Evolutionary conservation across 2,113 vertebrate species (phyloP).

Genomic region (Uropsilus gracilis): DNA sequence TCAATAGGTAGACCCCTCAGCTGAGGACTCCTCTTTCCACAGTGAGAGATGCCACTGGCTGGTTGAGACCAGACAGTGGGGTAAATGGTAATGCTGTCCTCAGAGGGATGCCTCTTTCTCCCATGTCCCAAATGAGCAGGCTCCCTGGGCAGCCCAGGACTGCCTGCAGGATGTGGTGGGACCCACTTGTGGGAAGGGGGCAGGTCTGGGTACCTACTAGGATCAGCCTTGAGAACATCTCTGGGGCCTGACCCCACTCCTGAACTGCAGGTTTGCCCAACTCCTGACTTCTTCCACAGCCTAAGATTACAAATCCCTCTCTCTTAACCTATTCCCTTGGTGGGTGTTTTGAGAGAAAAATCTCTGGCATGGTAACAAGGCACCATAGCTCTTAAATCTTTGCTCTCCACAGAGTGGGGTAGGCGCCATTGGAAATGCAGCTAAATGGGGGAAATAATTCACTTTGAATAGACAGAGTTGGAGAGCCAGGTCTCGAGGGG

Average conservation of each 20-base stretch:
- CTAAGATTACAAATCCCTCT: conserved; percentile 68
- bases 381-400: conserved; percentile 77
- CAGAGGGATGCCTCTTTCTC: not conserved
- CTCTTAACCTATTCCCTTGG: conserved; percentile 68
- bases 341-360: conserved; percentile 77
- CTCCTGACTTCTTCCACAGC: conserved; percentile 20
- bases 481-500: conserved; percentile 1
- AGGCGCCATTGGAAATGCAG: conserved; percentile 62
- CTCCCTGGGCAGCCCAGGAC: not conserved
- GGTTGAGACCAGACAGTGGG: not conserved
- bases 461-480: conserved; percentile 18
- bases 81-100: not conserved
- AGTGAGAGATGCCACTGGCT: conserved; percentile 50
- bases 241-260: not conserved
- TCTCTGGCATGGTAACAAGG: conserved; percentile 76
- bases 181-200: not conserved
- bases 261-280: not conserved
- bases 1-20: not conserved
- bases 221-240: not conserved
- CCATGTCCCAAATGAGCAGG: not conserved
- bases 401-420: conserved; percentile 68
- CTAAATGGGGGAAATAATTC: conserved; percentile 75
- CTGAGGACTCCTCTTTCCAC: not conserved
- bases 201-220: not conserved
- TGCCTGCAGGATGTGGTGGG: not conserved